These are phyloP conservation scores for Ceyx melanurus DNA, from an alignment of 2,113 vertebrate species.

Conservation along the genomic window DNA sequence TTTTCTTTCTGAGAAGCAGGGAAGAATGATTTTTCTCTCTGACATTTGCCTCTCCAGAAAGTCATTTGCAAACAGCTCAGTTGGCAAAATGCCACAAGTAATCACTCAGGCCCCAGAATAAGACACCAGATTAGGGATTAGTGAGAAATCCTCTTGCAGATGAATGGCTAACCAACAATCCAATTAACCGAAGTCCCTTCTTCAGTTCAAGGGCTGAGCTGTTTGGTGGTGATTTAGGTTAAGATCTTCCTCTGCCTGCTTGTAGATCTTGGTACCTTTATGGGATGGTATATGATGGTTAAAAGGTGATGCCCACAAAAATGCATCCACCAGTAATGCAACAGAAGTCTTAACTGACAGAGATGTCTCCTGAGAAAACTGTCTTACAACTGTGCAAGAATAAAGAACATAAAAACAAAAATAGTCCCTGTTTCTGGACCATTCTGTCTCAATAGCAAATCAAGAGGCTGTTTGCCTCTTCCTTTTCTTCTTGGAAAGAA, in stretches of 20 bases:
- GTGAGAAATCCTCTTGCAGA: not conserved
- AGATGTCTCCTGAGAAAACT: not conserved
- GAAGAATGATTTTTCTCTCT: not conserved
- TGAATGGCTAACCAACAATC: not conserved
- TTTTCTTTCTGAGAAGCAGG: not conserved
- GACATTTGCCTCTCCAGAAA: not conserved
- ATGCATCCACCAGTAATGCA: accelerated
- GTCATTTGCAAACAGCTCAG: not conserved
- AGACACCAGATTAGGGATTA: not conserved
- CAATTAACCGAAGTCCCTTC: not conserved
- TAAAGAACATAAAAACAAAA: not conserved
- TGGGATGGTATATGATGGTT: not conserved
- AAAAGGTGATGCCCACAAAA: not conserved
- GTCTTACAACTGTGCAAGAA: not conserved
- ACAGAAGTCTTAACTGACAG: not conserved
- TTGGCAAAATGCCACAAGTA: not conserved
- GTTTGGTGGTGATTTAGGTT: not conserved
- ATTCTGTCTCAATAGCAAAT: not conserved
- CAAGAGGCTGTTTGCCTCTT: not conserved
- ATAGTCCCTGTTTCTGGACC: not conserved
- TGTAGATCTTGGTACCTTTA: not conserved
- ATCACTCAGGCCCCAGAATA: not conserved
- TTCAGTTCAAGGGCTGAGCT: not conserved
- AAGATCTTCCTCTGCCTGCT: not conserved
- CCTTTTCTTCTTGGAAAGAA: not conserved